A percentile compares a stretch with the other conserved stretches of the same genome.
Evolutionary conservation across 2,797 vertebrate species (phyloP).

Genomic region (Halcyon chelicuti): DNA sequence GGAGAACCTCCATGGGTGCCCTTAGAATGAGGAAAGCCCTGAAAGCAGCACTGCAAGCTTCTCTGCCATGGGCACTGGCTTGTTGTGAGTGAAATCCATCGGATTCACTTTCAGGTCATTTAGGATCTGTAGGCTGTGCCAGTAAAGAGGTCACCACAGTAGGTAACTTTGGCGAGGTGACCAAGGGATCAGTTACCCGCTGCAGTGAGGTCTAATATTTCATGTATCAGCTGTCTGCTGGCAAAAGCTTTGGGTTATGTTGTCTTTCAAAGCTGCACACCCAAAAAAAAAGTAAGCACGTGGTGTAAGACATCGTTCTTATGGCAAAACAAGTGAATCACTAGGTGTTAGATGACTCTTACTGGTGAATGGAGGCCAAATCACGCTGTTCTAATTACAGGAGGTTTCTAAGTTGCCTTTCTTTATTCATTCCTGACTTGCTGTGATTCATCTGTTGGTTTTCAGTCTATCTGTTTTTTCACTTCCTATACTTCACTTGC

Average conservation of each 20-base stretch:
- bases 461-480: background rate
- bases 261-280: background rate
- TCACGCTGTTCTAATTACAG: background rate
- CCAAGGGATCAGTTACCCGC: background rate
- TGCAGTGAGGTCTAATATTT: background rate
- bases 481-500: background rate
- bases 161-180: background rate
- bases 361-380: background rate
- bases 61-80: background rate
- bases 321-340: conserved; percentile 7
- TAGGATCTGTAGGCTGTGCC: background rate
- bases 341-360: background rate
- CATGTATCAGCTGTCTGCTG: background rate
- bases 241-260: background rate
- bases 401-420: background rate
- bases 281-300: background rate
- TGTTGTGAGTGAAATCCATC: background rate
- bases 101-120: background rate
- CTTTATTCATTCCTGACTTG: background rate
- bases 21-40: background rate
- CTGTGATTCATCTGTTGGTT: background rate
- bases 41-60: background rate
- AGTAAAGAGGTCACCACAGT: background rate
- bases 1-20: background rate
- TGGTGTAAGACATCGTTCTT: background rate